phyloP scores from a whole-genome alignment of 2,113 vertebrate species.

The Gobiocypris rarus region DNA sequence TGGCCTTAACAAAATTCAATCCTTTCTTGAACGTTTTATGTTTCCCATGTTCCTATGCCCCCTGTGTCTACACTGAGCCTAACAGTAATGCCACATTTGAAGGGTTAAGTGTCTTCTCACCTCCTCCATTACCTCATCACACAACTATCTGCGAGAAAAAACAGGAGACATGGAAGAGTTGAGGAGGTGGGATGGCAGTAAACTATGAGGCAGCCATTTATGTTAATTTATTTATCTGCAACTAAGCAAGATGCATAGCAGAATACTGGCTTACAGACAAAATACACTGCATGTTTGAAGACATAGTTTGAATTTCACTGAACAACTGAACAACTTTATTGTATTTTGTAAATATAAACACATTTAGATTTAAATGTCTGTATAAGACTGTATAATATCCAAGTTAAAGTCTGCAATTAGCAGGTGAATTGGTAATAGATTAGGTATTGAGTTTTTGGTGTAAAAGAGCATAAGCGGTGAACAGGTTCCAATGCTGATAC shows the following conservation, averaged over 20 bases:
- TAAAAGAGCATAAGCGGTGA: no score
- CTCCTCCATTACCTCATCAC: constrained; percentile 58
- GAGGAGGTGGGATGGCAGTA: background rate
- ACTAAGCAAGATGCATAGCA: background rate
- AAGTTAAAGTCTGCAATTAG: no score
- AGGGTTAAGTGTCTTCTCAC: constrained; percentile 41
- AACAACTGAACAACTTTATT: no score
- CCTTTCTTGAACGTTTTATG: background rate
- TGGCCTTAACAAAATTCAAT: background rate
- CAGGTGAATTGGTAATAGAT: no score
- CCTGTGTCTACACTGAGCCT: constrained; percentile 28
- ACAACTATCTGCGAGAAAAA: constrained; percentile 58
- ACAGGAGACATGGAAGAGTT: constrained; percentile 15
- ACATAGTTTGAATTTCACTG: no score
- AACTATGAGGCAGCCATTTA: background rate
- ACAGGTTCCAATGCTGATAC: no score
- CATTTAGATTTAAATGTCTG: no score
- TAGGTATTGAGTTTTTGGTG: no score
- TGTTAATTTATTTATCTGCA: background rate
- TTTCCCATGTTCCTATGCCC: background rate
- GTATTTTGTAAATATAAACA: no score
- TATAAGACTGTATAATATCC: no score
- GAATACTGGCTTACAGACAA: background rate
- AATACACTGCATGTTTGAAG: background rate
- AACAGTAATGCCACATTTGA: constrained; percentile 50